Conservation (phyloP, 2,888 invertebrate species). For the Amphipoea lucens region DNA sequence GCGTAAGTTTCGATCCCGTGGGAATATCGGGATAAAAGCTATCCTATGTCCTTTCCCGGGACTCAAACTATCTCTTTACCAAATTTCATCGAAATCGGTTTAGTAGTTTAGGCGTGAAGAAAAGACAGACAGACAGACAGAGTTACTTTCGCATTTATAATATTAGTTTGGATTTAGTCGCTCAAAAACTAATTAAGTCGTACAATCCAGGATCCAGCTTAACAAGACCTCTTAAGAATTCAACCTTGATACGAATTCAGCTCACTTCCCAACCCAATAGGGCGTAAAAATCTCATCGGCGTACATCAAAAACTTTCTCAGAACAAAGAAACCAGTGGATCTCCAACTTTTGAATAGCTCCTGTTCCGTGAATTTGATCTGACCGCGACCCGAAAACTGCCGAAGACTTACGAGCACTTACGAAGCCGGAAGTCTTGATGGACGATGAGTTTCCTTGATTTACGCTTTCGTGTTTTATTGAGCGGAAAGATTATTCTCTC, state of each 20-base stretch:
- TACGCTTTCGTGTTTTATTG: conserved; percentile 27
- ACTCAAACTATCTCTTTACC: too few species aligned
- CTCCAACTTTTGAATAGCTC: conserved; percentile 44
- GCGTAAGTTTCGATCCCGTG: too few species aligned
- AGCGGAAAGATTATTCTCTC: conserved; percentile 30
- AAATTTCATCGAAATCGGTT: too few species aligned
- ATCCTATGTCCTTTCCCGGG: too few species aligned
- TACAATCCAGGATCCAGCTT: neutral
- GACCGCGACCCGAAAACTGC: conserved; percentile 18
- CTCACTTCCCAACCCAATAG: conserved; percentile 24
- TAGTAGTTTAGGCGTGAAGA: too few species aligned
- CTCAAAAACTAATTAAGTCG: neutral
- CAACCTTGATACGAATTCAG: conserved; percentile 15
- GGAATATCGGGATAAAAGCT: too few species aligned
- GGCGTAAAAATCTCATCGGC: conserved; percentile 35
- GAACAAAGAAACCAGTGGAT: conserved; percentile 33
- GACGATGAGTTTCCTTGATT: conserved; percentile 39
- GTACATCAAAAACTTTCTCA: conserved; percentile 41
- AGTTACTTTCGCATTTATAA: too few species aligned
- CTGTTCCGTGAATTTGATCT: conserved; percentile 17
- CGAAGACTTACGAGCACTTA: conserved; percentile 47
- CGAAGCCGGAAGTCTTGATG: conserved; percentile 47
- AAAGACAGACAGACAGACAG: too few species aligned
- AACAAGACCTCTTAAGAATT: neutral
- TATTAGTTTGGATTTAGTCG: too few species aligned